Base-by-base conservation (phyloP, 1,140 invertebrate genomes). In the Sinella curviseta region DNA sequence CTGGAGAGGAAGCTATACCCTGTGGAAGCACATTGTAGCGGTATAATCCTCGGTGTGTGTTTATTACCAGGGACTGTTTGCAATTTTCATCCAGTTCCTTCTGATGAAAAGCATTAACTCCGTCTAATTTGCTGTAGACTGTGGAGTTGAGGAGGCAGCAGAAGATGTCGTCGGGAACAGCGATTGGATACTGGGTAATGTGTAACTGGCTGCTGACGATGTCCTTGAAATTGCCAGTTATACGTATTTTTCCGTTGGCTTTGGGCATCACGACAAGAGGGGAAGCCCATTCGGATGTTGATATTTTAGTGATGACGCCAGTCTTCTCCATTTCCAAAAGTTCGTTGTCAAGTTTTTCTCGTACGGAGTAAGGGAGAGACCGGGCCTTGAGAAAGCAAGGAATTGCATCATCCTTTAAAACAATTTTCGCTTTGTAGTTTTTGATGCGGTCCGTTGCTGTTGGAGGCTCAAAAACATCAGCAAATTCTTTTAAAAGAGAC, bases 1-100 rank as follows among this genome's bases (percentile, higher is more conserved):
- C 87, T 30, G 86, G 87, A 54, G 85, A 85, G n/a, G 85, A 84
- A 31, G 85, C 84, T 4, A 89, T 85, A 2, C 89, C 88, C 84
- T 88, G 89, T 16, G 86, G 85, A 78, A 90, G 78, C 2, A 88
- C 74, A 36, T 87, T 87, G n/a, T 88, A 87, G 4, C 83, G 78
- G 82, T 86, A 90, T 24, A 89, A 75, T 4, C 89, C 88, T 67
- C 85, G 85, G 26, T 86, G 87, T 33, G 87, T 88, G 67, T 86
- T 86, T 80, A 82, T 76, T 20, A 73, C 82, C 0, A 81, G 36
- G 20, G 82, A 78, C 67, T 83, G 65, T 79, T 81, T 83, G 14
- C 82, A 84, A 1, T 83, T 60, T 0, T 86, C 83, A 79, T 84
- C 83, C 3, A 86, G 14, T 79, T 78, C 76, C 33, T 85, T 30